Evolutionary conservation across 2,797 vertebrate species (phyloP).

Genomic region (Heterohyrax brucei): DNA sequence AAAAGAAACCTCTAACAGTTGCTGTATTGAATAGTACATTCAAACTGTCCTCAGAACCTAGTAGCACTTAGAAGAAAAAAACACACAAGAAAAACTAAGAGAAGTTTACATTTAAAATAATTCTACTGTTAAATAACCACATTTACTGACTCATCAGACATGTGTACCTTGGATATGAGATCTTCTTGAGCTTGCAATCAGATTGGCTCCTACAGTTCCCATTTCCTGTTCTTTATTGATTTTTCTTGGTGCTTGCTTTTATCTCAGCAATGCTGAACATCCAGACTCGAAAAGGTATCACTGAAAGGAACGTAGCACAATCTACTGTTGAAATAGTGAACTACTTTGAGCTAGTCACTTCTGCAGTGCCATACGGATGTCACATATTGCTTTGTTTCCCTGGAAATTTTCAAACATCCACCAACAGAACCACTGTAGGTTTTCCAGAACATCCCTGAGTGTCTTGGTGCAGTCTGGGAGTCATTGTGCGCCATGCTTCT

Average conservation of each 20-base stretch:
- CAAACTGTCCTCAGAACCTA: not conserved
- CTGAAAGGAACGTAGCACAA: conserved; percentile 34
- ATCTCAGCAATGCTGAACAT: not conserved
- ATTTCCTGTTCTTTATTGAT: not conserved
- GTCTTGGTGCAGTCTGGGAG: not conserved
- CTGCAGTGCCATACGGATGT: not conserved
- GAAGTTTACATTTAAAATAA: not conserved
- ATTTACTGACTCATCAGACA: no score
- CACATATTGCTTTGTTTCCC: not conserved
- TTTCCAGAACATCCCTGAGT: not conserved
- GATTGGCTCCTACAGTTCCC: fast-evolving
- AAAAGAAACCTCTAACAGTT: not conserved
- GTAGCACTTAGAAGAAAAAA: not conserved
- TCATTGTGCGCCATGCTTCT: fast-evolving
- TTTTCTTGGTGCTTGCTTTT: not conserved
- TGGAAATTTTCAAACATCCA: not conserved
- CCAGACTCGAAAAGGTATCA: not conserved
- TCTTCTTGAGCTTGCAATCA: not conserved
- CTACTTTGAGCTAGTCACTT: not conserved
- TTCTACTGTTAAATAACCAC: not conserved
- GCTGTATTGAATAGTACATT: not conserved
- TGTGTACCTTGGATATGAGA: not conserved
- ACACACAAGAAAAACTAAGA: no score
- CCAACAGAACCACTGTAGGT: not conserved
- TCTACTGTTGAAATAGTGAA: conserved; percentile 68